These are phyloP conservation scores for Suncus etruscus DNA, from an alignment of 2,113 vertebrate genomes.

Conservation along the genomic window DNA sequence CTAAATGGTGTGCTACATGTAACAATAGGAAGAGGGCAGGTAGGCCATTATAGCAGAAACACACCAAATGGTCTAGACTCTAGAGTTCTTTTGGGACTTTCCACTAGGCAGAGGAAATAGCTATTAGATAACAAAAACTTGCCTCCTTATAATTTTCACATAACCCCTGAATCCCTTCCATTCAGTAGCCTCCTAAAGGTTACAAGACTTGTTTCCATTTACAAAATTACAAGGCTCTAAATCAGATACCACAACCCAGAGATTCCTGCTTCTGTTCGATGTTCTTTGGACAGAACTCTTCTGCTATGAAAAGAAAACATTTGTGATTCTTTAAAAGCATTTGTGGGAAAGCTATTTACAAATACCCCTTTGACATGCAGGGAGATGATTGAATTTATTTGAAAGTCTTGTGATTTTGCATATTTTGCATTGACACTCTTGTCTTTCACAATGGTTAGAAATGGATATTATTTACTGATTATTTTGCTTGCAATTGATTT, in stretches of 20 bases:
- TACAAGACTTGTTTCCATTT: slow-evolving; percentile 35
- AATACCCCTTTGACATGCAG: background rate
- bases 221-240: slow-evolving; percentile 47
- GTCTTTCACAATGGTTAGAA: slow-evolving; percentile 53
- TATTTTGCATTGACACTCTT: slow-evolving; percentile 38
- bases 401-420: slow-evolving; percentile 41
- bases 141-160: background rate
- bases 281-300: slow-evolving; percentile 26
- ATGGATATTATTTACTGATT: slow-evolving; percentile 65
- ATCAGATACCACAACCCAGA: background rate
- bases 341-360: background rate
- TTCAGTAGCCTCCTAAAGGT: background rate
- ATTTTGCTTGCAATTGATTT: slow-evolving; percentile 74
- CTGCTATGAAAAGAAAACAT: slow-evolving; percentile 26
- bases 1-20: background rate
- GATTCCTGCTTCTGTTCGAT: slow-evolving; percentile 23
- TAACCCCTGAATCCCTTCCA: background rate
- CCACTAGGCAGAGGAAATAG: background rate
- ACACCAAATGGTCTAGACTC: background rate
- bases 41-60: background rate
- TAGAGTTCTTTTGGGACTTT: background rate
- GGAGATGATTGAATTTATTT: background rate
- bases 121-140: slow-evolving; percentile 10
- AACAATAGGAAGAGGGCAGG: background rate
- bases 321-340: slow-evolving; percentile 21